Conservation (phyloP, 2,113 vertebrate genomes). For the Crotalus helleri region DNA sequence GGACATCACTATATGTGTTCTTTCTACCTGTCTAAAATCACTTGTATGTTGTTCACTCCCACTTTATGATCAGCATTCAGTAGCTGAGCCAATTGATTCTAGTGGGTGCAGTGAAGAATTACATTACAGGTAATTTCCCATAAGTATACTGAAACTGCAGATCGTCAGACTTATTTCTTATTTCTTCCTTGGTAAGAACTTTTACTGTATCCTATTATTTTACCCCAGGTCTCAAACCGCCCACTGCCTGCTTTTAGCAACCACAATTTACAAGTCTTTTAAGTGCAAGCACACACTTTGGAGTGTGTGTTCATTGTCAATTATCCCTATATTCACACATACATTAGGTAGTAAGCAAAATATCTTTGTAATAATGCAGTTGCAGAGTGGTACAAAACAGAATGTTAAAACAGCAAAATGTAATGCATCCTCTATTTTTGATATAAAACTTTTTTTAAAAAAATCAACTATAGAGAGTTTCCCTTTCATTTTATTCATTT, state of each 20-base stretch:
- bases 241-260: background rate
- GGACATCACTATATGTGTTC: background rate
- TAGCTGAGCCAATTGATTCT: background rate
- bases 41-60: background rate
- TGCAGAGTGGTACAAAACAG: background rate
- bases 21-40: background rate
- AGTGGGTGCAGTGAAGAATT: background rate
- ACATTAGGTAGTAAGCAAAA: background rate
- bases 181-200: background rate
- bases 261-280: background rate
- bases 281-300: background rate
- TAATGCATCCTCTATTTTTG: background rate
- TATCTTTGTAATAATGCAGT: background rate
- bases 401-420: background rate
- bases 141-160: background rate
- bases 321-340: background rate
- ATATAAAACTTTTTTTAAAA: background rate
- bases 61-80: background rate
- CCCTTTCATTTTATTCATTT: background rate
- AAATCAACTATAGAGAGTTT: background rate
- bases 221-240: background rate
- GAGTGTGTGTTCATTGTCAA: background rate
- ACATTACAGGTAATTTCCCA: background rate
- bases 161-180: background rate
- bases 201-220: background rate